Evolutionary conservation across 37 sponge, comb jelly and placozoan species (phyloP), one percentile per base, ranked within the genome.

Genomic region (Agelas oroides): DNA sequence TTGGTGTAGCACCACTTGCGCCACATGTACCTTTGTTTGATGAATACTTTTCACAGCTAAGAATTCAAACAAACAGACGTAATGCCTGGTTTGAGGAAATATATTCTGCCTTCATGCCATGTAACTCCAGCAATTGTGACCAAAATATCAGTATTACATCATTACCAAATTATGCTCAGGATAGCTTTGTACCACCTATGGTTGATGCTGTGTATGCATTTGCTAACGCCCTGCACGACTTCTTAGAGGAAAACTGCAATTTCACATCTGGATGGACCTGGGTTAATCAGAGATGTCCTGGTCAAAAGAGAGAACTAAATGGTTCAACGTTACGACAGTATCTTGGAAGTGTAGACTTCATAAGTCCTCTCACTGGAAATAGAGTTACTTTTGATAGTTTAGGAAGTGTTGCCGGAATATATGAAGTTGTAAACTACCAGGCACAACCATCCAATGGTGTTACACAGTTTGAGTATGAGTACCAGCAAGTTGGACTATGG

Each of bases 151-250:
- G 57, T 15, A 25, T 86, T 13, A 86, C 87, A 28, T 19, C 21
- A 34, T 5, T 36, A 13, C 1, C 72, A 24, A 28, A 36, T 32
- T 87, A 81, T 59, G 19, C 23, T 23, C 86, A 89, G 36, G 77
- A 82, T 27, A 81, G 18, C 35, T 82, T 88, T 20, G 67, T 93
- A 21, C 86, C 90, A 1, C 60, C 83, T 64, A 87, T 82, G 19
- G 81, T 90, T 28, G 90, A 93, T 71, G 90, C 94, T 78, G 87
- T 90, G 14, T 84, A 90, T 73, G 87, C 87, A 0, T 38, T 82
- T 56, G 94, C 90, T 21, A 38, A 61, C 73, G 94, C 94, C 18
- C 58, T 90, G 21, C 80, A 84, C 32, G 53, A 71, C 53, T 80
- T 78, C 33, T 64, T 93, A 20, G 68, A 73, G 60, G 74, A 71